phyloP scores from a whole-genome alignment of 2,797 vertebrate genomes.

The Lindbergichthys nudifrons region DNA sequence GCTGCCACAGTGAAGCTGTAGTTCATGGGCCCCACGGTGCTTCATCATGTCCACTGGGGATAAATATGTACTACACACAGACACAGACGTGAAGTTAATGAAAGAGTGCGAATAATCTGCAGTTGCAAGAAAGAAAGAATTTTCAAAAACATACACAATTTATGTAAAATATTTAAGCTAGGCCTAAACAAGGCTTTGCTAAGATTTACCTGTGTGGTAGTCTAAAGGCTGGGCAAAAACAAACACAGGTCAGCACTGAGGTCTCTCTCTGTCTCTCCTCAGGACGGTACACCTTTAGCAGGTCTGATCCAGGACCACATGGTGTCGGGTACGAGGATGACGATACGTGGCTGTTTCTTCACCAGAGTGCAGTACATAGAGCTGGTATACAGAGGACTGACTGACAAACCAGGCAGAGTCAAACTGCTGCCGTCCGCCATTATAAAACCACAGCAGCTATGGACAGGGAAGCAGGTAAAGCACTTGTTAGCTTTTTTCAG shows the following conservation, averaged over 20 bases:
- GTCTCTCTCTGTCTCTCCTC: constrained; percentile 3
- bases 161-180: too few relatives aligned
- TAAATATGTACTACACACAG: constrained; percentile 60
- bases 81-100: not conserved
- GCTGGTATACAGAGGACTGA: constrained; percentile 94
- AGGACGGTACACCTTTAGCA: constrained; percentile 96
- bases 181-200: too few relatives aligned
- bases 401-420: constrained; percentile 90
- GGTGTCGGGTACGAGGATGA: constrained; percentile 96
- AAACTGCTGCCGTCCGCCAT: constrained; percentile 89
- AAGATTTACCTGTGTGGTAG: too few relatives aligned
- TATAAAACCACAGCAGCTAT: constrained; percentile 89
- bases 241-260: not conserved
- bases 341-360: constrained; percentile 92
- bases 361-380: constrained; percentile 92
- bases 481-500: not conserved
- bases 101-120: not conserved
- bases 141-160: too few relatives aligned
- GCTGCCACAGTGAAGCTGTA: constrained; percentile 54
- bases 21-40: constrained; percentile 53
- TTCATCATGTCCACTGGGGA: constrained; percentile 47
- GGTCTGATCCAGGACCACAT: constrained; percentile 99
- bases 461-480: constrained; percentile 96
- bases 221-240: not conserved
- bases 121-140: too few relatives aligned